A percentile compares a stretch with the other conserved stretches of the same genome.
Evolutionary conservation across 1,140 invertebrate species (phyloP).

Genomic region (Oryctes rhinoceros): DNA sequence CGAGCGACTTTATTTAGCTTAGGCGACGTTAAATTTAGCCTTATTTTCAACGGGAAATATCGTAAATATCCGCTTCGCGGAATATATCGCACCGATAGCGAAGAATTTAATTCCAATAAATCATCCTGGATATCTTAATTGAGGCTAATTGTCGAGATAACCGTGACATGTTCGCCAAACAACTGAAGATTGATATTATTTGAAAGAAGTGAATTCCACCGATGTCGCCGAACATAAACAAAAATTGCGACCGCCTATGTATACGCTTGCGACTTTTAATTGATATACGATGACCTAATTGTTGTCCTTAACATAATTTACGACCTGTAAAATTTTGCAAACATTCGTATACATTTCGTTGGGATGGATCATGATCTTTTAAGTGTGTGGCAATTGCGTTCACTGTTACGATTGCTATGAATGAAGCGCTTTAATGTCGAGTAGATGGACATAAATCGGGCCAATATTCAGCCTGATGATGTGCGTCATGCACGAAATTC

Average conservation of each 20-base stretch:
- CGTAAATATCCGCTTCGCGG: not conserved
- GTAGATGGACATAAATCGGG: too few species aligned
- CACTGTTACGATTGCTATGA: too few species aligned
- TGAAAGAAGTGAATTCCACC: not conserved
- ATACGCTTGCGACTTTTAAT: not conserved
- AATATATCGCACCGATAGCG: not conserved
- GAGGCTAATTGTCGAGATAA: conserved; percentile 6
- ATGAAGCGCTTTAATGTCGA: too few species aligned
- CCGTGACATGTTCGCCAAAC: not conserved
- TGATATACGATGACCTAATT: not conserved
- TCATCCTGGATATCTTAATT: conserved; percentile 2
- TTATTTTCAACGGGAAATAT: not conserved
- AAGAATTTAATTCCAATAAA: conserved; percentile 1
- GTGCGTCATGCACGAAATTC: too few species aligned
- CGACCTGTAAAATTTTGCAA: not conserved
- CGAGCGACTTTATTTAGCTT: too few species aligned
- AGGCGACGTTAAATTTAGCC: too few species aligned
- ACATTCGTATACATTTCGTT: not conserved
- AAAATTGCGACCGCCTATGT: not conserved
- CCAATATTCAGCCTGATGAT: too few species aligned
- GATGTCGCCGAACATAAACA: not conserved
- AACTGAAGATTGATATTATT: not conserved
- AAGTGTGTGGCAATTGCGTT: too few species aligned
- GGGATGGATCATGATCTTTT: too few species aligned
- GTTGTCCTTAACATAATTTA: not conserved